Base-by-base conservation (phyloP, 2,113 vertebrate genomes). In the Spilogale gracilis region DNA sequence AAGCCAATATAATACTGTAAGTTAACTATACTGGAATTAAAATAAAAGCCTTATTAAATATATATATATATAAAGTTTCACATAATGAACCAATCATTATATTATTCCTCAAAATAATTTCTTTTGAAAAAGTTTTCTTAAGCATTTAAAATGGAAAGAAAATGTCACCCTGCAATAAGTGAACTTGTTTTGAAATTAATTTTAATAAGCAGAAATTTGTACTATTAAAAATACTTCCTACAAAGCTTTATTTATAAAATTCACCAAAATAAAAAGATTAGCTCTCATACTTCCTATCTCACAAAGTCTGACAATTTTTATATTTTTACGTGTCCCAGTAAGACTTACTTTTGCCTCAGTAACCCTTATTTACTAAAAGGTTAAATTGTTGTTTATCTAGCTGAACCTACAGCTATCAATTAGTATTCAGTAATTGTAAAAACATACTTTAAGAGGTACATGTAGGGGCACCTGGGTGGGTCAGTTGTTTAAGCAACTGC, bases 111-210 rank as follows among this genome's bases (percentile, higher is more conserved):
- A 38, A 79, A 52, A 63, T 21, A n/a, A 50, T 63, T 21, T 91
- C 48, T 52, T 79, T 52, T 54, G 21, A 50, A 63, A 78, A 78
- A 50, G 30, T 63, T 61, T 63, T 50, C 38, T 38, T 38, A 91
- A 65, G 45, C 20, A 91, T 65, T 79, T 65, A 91, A 65, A 79
- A 45, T 63, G 27, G 58, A 45, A 78, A 90, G 73, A 63, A 79
- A 65, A 52, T 50, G 13, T 91, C 58, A 90, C 20, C 43, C 21
- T 79, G 45, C 58, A 63, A 25, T n/a, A 90, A 20, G 17, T 58
- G 18, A 58, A 90, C 13, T 78, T 65, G 50, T 65, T 91, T 91
- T 91, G 14, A 27, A 91, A 65, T 79, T 91, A 91, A 91, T 52
- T 65, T 79, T 91, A 79, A 65, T 52, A 65, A 79, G 27, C 18